Evolutionary conservation across 2,113 vertebrate genomes (phyloP), one percentile per base, ranked within the genome.

Genomic region (Orycteropus afer): DNA sequence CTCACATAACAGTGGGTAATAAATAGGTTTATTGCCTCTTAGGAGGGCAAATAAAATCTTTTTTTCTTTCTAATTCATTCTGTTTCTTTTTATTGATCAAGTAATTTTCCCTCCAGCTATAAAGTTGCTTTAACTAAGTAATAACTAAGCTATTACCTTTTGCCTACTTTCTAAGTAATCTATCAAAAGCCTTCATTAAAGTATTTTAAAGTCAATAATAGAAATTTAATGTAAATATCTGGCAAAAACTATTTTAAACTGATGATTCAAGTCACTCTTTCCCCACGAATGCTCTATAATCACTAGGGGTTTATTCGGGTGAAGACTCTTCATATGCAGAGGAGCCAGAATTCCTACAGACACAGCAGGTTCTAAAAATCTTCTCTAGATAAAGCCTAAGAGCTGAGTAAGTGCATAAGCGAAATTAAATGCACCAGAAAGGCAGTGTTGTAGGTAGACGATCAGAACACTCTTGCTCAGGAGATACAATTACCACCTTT

Each of bases 191-290:
- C 22, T 42, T 63, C 34, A 20, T 53, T 92, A 67, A 12, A 80
- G n/a, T 71, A 86, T 55, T 93, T 32, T 61, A 92, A 84, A 17
- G 82, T 80, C 69, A 91, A 67, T 32, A 18, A 61, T 12, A 25
- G 10, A 93, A 81, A 13, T 90, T 77, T 51, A 91, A 84, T 81
- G 53, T 55, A 69, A 93, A 80, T 4, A 90, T 40, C 7, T 34
- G 10, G 29, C n/a, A 93, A 96, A 92, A 94, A 81, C 32, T 74
- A 93, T 47, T 88, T 93, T 81, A 49, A 79, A 91, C 73, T 85
- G 51, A 47, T 74, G 11, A 71, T 83, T 89, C 74, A 91, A 85
- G 79, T 49, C 37, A 88, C 20, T 42, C 40, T 42, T 57, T 93
- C 34, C 23, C 34, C 37, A 34, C 10, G 74, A 90, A 79, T 93